Evolutionary conservation across 1,140 invertebrate genomes (phyloP).

Genomic region (Melanaphis sacchari): DNA sequence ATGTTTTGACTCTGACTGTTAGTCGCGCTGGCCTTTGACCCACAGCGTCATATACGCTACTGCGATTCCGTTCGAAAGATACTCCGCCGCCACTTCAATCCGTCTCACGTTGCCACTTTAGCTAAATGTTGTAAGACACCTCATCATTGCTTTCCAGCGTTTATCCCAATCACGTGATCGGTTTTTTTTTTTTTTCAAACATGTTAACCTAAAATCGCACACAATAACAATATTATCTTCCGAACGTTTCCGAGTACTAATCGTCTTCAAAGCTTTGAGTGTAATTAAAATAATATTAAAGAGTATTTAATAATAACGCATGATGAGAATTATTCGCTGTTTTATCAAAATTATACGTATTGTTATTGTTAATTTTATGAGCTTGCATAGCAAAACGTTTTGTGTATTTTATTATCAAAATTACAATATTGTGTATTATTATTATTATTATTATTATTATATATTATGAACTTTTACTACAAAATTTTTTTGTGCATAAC

Average conservation of each 20-base stretch:
- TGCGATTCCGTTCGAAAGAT: background rate
- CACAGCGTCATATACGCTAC: background rate
- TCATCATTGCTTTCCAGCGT: background rate
- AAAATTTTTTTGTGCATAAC: background rate
- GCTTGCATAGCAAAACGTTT: too few relatives aligned
- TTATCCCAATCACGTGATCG: background rate
- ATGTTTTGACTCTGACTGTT: background rate
- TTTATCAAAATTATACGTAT: background rate
- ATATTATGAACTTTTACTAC: background rate
- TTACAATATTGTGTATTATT: background rate
- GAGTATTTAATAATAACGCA: background rate
- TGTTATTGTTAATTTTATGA: background rate
- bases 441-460: background rate
- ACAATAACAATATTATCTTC: background rate
- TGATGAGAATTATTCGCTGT: background rate
- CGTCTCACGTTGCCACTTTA: background rate
- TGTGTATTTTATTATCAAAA: too few relatives aligned
- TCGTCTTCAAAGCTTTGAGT: background rate
- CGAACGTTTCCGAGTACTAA: background rate
- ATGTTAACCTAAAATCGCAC: background rate
- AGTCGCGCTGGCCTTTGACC: background rate
- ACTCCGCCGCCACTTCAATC: background rate
- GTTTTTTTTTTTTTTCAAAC: background rate
- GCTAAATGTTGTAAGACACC: background rate
- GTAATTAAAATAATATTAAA: background rate